Evolutionary conservation across 2,113 vertebrate species (phyloP).

Genomic region (Pseudorectes ferrugineus): DNA sequence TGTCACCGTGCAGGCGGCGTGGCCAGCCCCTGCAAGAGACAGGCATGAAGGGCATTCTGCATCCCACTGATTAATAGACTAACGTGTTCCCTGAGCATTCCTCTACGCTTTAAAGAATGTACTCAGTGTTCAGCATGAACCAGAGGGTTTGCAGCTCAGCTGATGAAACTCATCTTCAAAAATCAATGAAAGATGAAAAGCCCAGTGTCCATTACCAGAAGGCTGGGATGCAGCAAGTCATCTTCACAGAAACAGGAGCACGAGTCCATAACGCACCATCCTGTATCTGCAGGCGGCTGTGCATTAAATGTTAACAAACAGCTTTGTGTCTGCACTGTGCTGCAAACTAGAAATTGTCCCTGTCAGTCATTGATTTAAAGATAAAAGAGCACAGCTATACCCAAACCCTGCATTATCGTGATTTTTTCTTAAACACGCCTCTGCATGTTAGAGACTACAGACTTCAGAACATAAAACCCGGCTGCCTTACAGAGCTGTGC

Average conservation of each 20-base stretch:
- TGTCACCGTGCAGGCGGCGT: not conserved
- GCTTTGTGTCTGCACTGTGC: not conserved
- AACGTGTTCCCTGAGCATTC: not conserved
- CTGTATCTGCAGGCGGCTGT: not conserved
- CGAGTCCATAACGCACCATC: fast-evolving
- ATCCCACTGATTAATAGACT: not conserved
- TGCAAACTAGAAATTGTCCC: not conserved
- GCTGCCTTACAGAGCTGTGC: not conserved
- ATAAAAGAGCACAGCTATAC: not conserved
- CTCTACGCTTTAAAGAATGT: not conserved
- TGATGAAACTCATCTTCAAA: not conserved
- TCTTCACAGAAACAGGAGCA: not conserved
- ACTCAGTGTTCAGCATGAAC: not conserved
- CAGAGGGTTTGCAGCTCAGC: not conserved
- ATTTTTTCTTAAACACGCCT: not conserved
- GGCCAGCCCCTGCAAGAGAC: not conserved
- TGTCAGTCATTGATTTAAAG: not conserved
- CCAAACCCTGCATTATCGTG: not conserved
- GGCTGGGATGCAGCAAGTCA: not conserved
- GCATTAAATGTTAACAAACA: not conserved
- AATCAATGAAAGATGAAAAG: not conserved
- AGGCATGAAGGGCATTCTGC: not conserved
- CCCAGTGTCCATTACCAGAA: not conserved
- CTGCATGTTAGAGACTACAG: not conserved
- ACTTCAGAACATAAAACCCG: not conserved